A percentile compares a stretch with the other conserved stretches of the same genome.
phyloP scores from a whole-genome alignment of 1,140 invertebrate genomes.

The Lordiphosa collinella region DNA sequence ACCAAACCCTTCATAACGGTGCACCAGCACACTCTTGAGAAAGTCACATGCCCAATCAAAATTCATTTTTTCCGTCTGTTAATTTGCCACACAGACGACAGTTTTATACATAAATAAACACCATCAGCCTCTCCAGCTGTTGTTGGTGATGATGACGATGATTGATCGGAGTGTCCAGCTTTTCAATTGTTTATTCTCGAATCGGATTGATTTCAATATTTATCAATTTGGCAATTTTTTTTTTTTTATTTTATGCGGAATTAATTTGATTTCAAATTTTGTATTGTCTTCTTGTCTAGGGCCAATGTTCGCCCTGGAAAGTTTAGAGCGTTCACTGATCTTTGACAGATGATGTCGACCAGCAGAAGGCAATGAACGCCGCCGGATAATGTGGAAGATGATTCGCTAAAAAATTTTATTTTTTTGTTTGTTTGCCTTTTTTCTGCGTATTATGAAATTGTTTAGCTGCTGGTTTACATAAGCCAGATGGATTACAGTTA shows the following conservation, averaged over 20 bases:
- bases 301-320: slow-evolving; percentile 52
- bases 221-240: slow-evolving; percentile 56
- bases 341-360: slow-evolving; percentile 37
- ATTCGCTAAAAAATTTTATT: slow-evolving; percentile 40
- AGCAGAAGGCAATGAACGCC: slow-evolving; percentile 61
- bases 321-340: slow-evolving; percentile 55
- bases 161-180: slow-evolving; percentile 4
- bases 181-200: slow-evolving; percentile 20
- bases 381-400: slow-evolving; percentile 29
- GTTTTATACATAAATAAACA: slow-evolving; percentile 2
- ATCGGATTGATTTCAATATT: slow-evolving; percentile 62
- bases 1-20: slow-evolving; percentile 32
- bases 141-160: slow-evolving; percentile 13
- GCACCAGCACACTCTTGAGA: slow-evolving; percentile 23
- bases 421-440: slow-evolving; percentile 4
- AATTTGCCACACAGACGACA: slow-evolving; percentile 18
- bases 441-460: slow-evolving; percentile 43
- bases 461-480: slow-evolving; percentile 4
- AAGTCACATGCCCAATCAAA: slow-evolving; percentile 42
- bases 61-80: slow-evolving; percentile 6
- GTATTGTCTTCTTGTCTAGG: slow-evolving; percentile 30
- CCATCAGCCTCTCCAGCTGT: background rate
- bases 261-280: slow-evolving; percentile 48
- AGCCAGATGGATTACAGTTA: too few relatives aligned
- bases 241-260: slow-evolving; percentile 33